phyloP scores from a whole-genome alignment of 2,888 invertebrate genomes.

The Dicyrtomina minuta region DNA sequence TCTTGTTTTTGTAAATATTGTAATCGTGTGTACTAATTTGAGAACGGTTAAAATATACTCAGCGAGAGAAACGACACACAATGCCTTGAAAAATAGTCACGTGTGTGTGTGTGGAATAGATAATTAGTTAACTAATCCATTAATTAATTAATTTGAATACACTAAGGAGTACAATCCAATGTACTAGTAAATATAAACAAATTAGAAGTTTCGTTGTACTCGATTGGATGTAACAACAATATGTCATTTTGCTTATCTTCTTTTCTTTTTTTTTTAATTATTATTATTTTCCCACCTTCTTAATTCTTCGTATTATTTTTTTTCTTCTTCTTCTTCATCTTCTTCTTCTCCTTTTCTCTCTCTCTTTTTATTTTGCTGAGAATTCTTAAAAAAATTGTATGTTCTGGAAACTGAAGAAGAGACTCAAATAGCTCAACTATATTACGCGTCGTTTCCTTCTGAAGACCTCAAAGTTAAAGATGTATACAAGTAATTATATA shows the following conservation, averaged over 20 bases:
- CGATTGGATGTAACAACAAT: slow-evolving; percentile 28
- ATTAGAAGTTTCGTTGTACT: slow-evolving; percentile 28
- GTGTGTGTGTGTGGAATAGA: too few species aligned
- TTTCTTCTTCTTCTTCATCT: background rate
- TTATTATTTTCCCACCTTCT: slow-evolving; percentile 3
- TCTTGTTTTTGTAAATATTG: too few species aligned
- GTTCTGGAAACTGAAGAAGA: background rate
- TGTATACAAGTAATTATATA: background rate
- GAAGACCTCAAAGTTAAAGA: too few species aligned
- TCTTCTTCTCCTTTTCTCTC: too few species aligned
- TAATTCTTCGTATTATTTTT: too few species aligned
- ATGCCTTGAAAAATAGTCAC: too few species aligned
- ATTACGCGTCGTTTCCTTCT: background rate
- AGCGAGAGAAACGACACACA: background rate
- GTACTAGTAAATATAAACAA: slow-evolving; percentile 12
- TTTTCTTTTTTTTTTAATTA: slow-evolving; percentile 16
- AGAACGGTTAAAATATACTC: slow-evolving; percentile 13
- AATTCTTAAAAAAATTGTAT: background rate
- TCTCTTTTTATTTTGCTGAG: background rate
- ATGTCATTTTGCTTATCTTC: background rate
- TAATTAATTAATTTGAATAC: background rate
- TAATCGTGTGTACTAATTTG: too few species aligned
- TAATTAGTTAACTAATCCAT: too few species aligned
- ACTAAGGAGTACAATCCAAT: slow-evolving; percentile 4
- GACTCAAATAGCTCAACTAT: background rate